Evolutionary conservation across 37 sponge, comb jelly and placozoan genomes (phyloP).

Genomic region (Lycopodina hypogea): DNA sequence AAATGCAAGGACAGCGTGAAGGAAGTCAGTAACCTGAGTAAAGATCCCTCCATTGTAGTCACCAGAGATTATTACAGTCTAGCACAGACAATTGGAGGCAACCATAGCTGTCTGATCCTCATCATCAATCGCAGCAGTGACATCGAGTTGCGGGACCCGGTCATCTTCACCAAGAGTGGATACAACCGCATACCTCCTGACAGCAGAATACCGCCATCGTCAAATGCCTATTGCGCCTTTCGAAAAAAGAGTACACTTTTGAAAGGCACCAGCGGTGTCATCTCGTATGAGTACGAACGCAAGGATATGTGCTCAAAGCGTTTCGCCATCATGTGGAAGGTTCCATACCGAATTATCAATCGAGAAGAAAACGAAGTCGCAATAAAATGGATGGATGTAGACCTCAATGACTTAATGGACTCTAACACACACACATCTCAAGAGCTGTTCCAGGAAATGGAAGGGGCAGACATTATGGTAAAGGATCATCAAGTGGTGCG

Average conservation of each 20-base stretch:
- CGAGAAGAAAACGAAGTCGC: conserved; percentile 3
- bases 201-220: not conserved
- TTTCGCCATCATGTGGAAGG: conserved; percentile 9
- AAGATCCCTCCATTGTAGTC: not conserved
- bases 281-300: conserved; percentile 1
- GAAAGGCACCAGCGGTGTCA: conserved; percentile 6
- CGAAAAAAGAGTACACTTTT: not conserved
- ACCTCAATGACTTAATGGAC: not conserved
- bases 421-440: not conserved
- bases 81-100: not conserved
- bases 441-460: conserved; percentile 2
- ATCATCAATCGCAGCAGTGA: not conserved
- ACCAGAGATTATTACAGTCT: conserved; percentile 1
- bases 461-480: not conserved
- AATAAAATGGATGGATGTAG: conserved; percentile 2
- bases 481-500: not conserved
- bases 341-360: not conserved
- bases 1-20: too few relatives aligned
- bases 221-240: conserved; percentile 1
- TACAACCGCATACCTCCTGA: conserved; percentile 1
- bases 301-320: not conserved
- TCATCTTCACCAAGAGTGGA: not conserved
- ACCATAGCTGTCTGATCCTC: conserved; percentile 11
- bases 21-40: too few relatives aligned
- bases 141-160: not conserved